phyloP scores from a whole-genome alignment of 2,797 vertebrate genomes.

The Enteromius treurensis region DNA sequence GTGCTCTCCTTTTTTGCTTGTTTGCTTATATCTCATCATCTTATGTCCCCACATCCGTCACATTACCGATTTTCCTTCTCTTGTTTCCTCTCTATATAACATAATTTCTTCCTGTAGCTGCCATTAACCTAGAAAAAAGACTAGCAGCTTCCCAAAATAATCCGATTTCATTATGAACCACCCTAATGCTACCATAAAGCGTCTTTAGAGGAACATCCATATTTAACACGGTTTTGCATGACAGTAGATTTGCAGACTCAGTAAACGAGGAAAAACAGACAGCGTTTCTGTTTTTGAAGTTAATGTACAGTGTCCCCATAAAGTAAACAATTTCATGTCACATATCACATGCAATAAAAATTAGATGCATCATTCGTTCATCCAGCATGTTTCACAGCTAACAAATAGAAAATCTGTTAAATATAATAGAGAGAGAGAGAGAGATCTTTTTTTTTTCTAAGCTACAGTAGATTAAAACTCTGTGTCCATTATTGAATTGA shows the following conservation, averaged over 20 bases:
- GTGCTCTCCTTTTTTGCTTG: conserved; percentile 8
- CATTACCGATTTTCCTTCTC: background rate
- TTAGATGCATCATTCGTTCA: background rate
- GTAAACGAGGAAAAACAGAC: background rate
- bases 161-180: conserved; percentile 13
- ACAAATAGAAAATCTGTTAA: background rate
- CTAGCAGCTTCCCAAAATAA: conserved; percentile 11
- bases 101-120: conserved; percentile 22
- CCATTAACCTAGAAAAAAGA: conserved; percentile 58
- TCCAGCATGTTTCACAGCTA: background rate
- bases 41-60: conserved; percentile 17
- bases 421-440: background rate
- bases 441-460: background rate
- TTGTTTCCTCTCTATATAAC: background rate
- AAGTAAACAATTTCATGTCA: background rate
- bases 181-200: conserved; percentile 30
- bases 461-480: background rate
- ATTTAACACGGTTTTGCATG: conserved; percentile 17
- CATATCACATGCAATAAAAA: background rate
- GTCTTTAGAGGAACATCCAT: conserved; percentile 26
- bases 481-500: background rate
- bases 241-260: conserved; percentile 13
- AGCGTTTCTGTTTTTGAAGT: background rate
- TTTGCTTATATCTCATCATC: conserved; percentile 32
- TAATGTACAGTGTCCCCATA: background rate